A percentile compares a stretch with the other conserved stretches of the same genome.
Conservation (phyloP, 2,888 invertebrate genomes). For the Meta bourneti region DNA sequence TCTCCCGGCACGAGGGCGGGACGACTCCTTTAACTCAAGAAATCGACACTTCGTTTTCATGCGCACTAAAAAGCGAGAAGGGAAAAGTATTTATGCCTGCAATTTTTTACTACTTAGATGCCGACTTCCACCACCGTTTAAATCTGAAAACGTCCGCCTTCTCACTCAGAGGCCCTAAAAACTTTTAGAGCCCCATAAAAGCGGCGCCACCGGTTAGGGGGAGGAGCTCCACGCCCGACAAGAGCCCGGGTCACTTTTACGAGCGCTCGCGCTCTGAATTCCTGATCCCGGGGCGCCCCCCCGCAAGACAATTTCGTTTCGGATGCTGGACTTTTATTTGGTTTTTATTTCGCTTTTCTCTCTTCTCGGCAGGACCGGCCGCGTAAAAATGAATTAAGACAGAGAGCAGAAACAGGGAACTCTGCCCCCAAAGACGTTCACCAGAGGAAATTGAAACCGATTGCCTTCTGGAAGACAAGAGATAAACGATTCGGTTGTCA, state of each 20-base stretch:
- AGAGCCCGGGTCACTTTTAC: conserved; percentile 42
- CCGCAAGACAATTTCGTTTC: conserved; percentile 36
- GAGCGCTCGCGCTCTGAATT: conserved; percentile 41
- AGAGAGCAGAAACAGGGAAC: neutral
- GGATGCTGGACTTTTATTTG: conserved; percentile 35
- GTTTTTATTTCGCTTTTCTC: conserved; percentile 39
- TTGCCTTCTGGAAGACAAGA: neutral
- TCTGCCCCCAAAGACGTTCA: neutral
- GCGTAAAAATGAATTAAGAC: conserved; percentile 35
- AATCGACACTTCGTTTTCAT: conserved; percentile 4
- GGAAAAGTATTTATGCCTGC: neutral
- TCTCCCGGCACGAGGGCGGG: neutral
- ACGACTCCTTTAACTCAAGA: conserved; percentile 21
- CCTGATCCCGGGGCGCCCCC: neutral
- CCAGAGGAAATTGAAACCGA: neutral
- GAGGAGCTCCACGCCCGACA: neutral
- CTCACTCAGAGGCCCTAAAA: conserved; percentile 38
- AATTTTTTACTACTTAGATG: conserved; percentile 24
- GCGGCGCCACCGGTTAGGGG: conserved; percentile 5
- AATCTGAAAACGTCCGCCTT: conserved; percentile 22
- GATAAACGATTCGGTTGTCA: neutral
- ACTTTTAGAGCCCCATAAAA: conserved; percentile 49
- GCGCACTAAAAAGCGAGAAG: conserved; percentile 22
- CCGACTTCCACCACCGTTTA: conserved; percentile 25
- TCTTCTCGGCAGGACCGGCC: neutral